phyloP scores from a whole-genome alignment of 2,888 invertebrate genomes.

The Sinohyriopsis cumingii region DNA sequence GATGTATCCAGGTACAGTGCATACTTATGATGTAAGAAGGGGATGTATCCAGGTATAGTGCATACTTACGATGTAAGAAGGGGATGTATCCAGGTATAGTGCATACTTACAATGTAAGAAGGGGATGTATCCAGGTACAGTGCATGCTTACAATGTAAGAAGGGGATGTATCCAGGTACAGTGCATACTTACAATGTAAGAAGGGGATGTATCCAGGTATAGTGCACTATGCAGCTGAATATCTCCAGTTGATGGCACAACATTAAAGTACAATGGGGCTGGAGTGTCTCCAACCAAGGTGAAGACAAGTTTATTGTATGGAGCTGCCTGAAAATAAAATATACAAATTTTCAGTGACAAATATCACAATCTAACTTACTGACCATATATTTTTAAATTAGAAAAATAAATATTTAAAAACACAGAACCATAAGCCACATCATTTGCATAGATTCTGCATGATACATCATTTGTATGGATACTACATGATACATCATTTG shows the following conservation, averaged over 20 bases:
- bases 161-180: not conserved
- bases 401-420: not conserved
- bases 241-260: conserved; percentile 49
- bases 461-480: not conserved
- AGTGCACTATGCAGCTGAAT: conserved; percentile 55
- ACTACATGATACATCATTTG: too few relatives aligned
- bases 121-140: conserved; percentile 36
- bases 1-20: not conserved
- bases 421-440: not conserved
- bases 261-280: conserved; percentile 46
- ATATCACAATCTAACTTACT: not conserved
- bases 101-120: conserved; percentile 25
- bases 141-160: conserved; percentile 9
- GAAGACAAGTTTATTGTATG: conserved; percentile 56
- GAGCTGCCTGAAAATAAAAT: conserved; percentile 33
- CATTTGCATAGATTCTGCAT: not conserved
- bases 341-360: not conserved
- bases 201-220: conserved; percentile 41
- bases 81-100: not conserved
- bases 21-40: conserved; percentile 12
- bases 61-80: not conserved
- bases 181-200: conserved; percentile 34
- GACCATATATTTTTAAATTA: not conserved
- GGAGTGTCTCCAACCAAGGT: conserved; percentile 46
- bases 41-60: too few relatives aligned